Evolutionary conservation across 2,797 vertebrate genomes (phyloP).

Genomic region (Spheniscus humboldti): DNA sequence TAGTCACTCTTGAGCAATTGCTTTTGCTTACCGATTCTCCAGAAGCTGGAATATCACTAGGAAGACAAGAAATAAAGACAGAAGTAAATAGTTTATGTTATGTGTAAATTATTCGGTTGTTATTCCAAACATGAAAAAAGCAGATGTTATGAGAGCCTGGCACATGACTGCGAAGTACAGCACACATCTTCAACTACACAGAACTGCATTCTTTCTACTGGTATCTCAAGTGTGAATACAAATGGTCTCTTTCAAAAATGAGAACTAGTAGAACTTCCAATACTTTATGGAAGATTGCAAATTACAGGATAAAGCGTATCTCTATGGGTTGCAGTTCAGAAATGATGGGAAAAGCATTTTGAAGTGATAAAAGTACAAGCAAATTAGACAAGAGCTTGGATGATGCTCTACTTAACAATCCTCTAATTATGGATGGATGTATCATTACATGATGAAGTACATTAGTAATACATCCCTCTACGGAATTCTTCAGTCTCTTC

Average conservation of each 20-base stretch:
- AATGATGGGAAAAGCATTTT: conserved; percentile 22
- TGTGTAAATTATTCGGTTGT: neutral
- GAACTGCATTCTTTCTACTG: neutral
- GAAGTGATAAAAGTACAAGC: conserved; percentile 39
- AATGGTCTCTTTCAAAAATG: conserved; percentile 10
- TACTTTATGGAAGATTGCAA: conserved; percentile 14
- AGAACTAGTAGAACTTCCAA: neutral
- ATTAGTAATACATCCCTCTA: conserved; percentile 52
- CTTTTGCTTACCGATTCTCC: conserved; percentile 81
- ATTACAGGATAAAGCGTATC: neutral
- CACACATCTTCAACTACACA: neutral
- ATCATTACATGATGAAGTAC: conserved; percentile 48
- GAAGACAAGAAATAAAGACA: neutral
- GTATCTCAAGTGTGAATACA: neutral
- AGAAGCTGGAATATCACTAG: conserved; percentile 82
- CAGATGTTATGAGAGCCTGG: conserved; percentile 46
- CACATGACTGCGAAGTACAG: conserved; percentile 1
- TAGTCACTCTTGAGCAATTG: conserved; percentile 77
- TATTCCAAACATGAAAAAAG: conserved; percentile 12
- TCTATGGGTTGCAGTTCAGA: conserved; percentile 12
- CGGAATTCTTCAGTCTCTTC: conserved; percentile 34
- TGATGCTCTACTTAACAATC: conserved; percentile 38
- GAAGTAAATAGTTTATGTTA: neutral
- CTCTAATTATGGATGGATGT: conserved; percentile 53
- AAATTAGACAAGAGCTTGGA: conserved; percentile 35